A percentile compares a stretch with the other conserved stretches of the same genome.
phyloP scores from a whole-genome alignment of 1,140 invertebrate genomes.

The Drosophila gunungcola region DNA sequence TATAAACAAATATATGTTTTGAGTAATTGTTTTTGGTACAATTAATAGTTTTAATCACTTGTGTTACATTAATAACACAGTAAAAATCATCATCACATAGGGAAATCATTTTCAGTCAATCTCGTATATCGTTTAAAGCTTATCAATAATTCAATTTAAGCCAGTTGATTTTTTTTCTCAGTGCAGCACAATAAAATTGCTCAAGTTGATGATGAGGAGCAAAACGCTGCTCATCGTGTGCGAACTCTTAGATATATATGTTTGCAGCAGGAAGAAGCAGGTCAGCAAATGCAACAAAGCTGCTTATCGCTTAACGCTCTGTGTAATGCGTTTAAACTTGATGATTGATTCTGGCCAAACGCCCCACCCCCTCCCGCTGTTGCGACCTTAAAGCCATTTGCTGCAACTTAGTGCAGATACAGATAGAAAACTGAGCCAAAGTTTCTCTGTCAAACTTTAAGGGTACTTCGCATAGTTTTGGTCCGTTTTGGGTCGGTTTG shows the following conservation, averaged over 20 bases:
- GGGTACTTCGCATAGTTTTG: constrained; percentile 15
- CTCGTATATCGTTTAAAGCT: no score
- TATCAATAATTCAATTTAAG: neutral
- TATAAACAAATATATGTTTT: neutral
- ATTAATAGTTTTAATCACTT: neutral
- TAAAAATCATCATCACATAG: no score
- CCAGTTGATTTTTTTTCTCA: neutral
- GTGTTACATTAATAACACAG: no score
- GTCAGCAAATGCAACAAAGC: constrained; percentile 72
- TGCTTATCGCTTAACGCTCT: constrained; percentile 81
- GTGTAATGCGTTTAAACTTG: constrained; percentile 82
- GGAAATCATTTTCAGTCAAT: no score
- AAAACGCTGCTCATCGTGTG: constrained; percentile 23
- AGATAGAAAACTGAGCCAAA: constrained; percentile 53
- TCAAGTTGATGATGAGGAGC: constrained; percentile 67
- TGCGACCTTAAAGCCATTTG: constrained; percentile 27
- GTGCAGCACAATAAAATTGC: constrained; percentile 72
- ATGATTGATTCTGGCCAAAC: constrained; percentile 68
- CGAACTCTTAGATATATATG: constrained; percentile 51
- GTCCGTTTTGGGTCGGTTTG: constrained; percentile 12
- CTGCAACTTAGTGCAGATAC: constrained; percentile 70
- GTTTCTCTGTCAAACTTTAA: constrained; percentile 72
- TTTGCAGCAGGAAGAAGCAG: constrained; percentile 48
- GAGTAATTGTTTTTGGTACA: neutral
- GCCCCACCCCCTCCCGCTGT: neutral